These are phyloP conservation scores for Drosophila sucinea DNA, from an alignment of 1,140 invertebrate genomes.

Conservation along the genomic window DNA sequence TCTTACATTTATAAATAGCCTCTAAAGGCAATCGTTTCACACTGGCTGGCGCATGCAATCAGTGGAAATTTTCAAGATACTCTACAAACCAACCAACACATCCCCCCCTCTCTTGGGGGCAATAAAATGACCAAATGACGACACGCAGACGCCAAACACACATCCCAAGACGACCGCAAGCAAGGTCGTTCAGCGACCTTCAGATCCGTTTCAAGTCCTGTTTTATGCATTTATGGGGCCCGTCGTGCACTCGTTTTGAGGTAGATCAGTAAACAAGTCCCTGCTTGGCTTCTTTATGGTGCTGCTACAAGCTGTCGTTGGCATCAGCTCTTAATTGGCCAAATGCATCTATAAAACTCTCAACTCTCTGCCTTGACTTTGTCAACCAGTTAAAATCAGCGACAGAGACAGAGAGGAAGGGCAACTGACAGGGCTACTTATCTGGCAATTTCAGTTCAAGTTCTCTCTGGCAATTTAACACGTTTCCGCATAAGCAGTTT, in stretches of 20 bases:
- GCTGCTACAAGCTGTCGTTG: slow-evolving; percentile 6
- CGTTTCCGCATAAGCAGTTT: slow-evolving; percentile 57
- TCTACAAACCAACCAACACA: neutral
- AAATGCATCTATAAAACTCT: slow-evolving; percentile 65
- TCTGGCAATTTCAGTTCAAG: slow-evolving; percentile 9
- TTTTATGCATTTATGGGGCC: slow-evolving; percentile 52
- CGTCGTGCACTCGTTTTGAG: slow-evolving; percentile 39
- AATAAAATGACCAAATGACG: slow-evolving; percentile 74
- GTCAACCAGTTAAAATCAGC: slow-evolving; percentile 30
- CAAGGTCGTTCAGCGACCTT: slow-evolving; percentile 80
- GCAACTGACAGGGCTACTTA: slow-evolving; percentile 9
- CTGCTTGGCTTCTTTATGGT: slow-evolving; percentile 42
- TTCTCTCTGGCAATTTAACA: neutral
- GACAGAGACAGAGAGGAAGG: no score
- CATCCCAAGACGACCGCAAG: slow-evolving; percentile 63
- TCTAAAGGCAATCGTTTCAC: neutral
- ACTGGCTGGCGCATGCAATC: slow-evolving; percentile 70
- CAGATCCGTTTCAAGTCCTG: slow-evolving; percentile 42
- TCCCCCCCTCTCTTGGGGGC: slow-evolving; percentile 40
- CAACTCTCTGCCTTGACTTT: slow-evolving; percentile 51
- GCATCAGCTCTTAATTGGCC: slow-evolving; percentile 67
- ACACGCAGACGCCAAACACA: slow-evolving; percentile 71
- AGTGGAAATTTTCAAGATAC: slow-evolving; percentile 64
- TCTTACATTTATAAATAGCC: slow-evolving; percentile 75
- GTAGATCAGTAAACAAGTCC: slow-evolving; percentile 69